A percentile compares a stretch with the other conserved stretches of the same genome.
Evolutionary conservation across 2,888 invertebrate genomes (phyloP).

Genomic region (Sminthurides aquaticus): DNA sequence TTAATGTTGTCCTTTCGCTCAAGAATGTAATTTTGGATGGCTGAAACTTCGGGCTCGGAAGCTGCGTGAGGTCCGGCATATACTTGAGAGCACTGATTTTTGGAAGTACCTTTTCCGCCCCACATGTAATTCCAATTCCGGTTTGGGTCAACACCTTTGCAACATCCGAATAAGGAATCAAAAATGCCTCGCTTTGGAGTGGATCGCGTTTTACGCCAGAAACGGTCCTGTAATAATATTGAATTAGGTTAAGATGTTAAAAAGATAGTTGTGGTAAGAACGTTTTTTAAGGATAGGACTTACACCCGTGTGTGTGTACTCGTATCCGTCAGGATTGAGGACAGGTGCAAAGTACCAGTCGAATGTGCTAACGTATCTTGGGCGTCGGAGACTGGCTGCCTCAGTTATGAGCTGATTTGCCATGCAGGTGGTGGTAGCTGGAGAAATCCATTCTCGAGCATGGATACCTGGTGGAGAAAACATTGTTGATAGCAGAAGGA

Average conservation of each 20-base stretch:
- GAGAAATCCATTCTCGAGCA: constrained; percentile 81
- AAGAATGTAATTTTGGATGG: constrained; percentile 57
- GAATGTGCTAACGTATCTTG: constrained; percentile 49
- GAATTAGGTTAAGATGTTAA: too few species aligned
- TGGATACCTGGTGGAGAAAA: too few species aligned
- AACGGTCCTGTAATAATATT: constrained; percentile 47
- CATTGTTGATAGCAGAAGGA: too few species aligned
- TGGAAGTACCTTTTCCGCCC: constrained; percentile 50
- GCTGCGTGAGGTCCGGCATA: constrained; percentile 50
- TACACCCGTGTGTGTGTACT: constrained; percentile 59
- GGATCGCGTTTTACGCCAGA: constrained; percentile 71
- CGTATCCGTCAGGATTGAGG: constrained; percentile 70
- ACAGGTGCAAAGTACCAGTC: constrained; percentile 70
- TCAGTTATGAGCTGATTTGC: constrained; percentile 57
- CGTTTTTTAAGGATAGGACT: neutral
- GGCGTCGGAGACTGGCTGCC: constrained; percentile 50
- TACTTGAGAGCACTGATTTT: constrained; percentile 38
- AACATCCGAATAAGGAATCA: constrained; percentile 38
- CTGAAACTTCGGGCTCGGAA: constrained; percentile 64
- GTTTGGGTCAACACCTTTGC: constrained; percentile 51
- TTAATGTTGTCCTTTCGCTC: constrained; percentile 52
- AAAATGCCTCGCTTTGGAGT: constrained; percentile 33
- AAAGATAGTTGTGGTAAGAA: too few species aligned
- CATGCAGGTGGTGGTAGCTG: constrained; percentile 67
- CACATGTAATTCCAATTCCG: constrained; percentile 71